Percentiles rank a stretch among this genome's conserved stretches.
Conservation (phyloP, 1,140 invertebrate genomes). For the Macrobrachium rosenbergii region DNA sequence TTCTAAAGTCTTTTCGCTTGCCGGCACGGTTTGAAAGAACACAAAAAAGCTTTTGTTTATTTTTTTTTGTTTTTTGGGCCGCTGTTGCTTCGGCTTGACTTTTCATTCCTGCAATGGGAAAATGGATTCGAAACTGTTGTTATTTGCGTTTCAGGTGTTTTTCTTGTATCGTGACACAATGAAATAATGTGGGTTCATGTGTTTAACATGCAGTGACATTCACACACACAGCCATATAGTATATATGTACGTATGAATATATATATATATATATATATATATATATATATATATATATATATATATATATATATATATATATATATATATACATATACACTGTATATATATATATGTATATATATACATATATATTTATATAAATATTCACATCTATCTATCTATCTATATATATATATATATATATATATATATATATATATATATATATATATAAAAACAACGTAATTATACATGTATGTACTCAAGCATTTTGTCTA, state of each 20-base stretch:
- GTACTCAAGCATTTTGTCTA: neutral
- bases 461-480: neutral
- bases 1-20: no score
- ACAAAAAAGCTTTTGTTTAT: no score
- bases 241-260: no score
- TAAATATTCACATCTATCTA: neutral
- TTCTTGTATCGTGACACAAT: no score
- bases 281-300: conserved; percentile 4
- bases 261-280: conserved; percentile 23
- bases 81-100: no score
- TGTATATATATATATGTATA: conserved; percentile 27
- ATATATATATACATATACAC: neutral
- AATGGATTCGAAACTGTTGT: no score
- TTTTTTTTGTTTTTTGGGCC: no score
- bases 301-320: no score
- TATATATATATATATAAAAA: neutral
- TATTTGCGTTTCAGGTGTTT: no score
- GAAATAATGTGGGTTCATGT: no score
- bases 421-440: neutral
- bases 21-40: no score
- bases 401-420: neutral
- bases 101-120: no score
- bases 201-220: neutral
- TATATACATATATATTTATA: neutral
- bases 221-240: conserved; percentile 6